Evolutionary conservation across 2,888 invertebrate species (phyloP).

Genomic region (Lochmaea capreae): DNA sequence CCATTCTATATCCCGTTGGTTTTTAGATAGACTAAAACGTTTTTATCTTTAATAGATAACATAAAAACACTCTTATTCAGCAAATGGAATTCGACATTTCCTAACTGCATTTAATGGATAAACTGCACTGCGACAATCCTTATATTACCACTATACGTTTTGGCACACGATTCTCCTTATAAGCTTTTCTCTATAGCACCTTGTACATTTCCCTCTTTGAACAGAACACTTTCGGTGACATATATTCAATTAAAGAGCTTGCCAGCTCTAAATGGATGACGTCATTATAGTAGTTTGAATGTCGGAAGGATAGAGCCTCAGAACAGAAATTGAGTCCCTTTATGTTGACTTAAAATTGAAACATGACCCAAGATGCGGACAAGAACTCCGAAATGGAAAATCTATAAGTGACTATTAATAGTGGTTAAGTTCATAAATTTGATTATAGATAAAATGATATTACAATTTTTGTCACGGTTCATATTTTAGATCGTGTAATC

Average conservation of each 20-base stretch:
- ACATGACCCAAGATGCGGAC: slow-evolving; percentile 30
- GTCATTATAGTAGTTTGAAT: slow-evolving; percentile 41
- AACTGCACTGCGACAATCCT: slow-evolving; percentile 51
- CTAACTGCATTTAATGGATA: slow-evolving; percentile 34
- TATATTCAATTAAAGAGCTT: slow-evolving; percentile 53
- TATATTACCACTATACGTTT: slow-evolving; percentile 45
- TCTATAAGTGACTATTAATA: slow-evolving; percentile 2
- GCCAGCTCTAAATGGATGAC: slow-evolving; percentile 46
- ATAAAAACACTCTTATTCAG: slow-evolving; percentile 20
- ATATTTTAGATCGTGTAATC: no score
- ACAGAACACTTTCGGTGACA: slow-evolving; percentile 46
- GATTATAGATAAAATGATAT: not conserved
- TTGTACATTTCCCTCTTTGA: slow-evolving; percentile 36
- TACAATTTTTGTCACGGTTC: no score
- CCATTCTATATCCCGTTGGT: no score
- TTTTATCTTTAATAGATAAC: no score
- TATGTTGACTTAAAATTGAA: slow-evolving; percentile 37
- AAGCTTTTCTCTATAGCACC: slow-evolving; percentile 43
- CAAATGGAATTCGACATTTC: slow-evolving; percentile 35
- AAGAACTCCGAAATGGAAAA: slow-evolving; percentile 5
- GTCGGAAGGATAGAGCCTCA: slow-evolving; percentile 30
- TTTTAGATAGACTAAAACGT: no score
- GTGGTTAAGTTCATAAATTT: slow-evolving; percentile 6
- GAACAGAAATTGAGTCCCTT: slow-evolving; percentile 40
- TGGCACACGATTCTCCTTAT: slow-evolving; percentile 45